Percentiles rank a stretch among this genome's conserved stretches.
These are phyloP conservation scores for Oxygymnocypris stewartii DNA, from an alignment of 2,113 vertebrate genomes.

Conservation along the genomic window DNA sequence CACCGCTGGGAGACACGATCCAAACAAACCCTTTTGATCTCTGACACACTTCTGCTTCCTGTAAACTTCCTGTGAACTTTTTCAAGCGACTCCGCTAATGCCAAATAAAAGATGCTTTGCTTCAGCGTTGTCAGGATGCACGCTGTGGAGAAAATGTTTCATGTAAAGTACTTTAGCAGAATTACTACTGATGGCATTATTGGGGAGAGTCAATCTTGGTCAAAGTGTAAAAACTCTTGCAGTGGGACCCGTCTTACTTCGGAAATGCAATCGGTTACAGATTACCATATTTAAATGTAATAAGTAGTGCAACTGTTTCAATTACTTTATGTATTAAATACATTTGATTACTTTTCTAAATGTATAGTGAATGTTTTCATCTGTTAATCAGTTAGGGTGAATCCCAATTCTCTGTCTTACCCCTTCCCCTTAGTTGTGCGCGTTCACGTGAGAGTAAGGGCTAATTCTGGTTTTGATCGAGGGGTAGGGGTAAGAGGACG, in stretches of 20 bases:
- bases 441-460: no score
- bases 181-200: neutral
- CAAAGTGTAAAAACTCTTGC: neutral
- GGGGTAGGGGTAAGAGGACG: no score
- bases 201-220: neutral
- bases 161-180: neutral
- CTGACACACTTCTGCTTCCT: slow-evolving; percentile 65
- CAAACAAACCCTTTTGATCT: slow-evolving; percentile 79
- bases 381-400: no score
- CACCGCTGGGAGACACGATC: slow-evolving; percentile 73
- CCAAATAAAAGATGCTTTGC: slow-evolving; percentile 52
- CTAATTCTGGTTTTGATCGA: no score
- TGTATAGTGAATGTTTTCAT: no score
- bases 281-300: no score
- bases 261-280: no score
- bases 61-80: slow-evolving; percentile 71
- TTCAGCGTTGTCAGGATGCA: slow-evolving; percentile 46
- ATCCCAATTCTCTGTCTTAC: no score
- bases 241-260: neutral
- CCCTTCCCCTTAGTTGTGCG: no score
- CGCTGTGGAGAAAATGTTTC: slow-evolving; percentile 40
- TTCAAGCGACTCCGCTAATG: slow-evolving; percentile 58
- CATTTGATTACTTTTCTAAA: no score
- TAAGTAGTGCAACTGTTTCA: no score
- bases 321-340: no score